Evolutionary conservation across 2,888 invertebrate species (phyloP).

Genomic region (Drosophila neutralis): DNA sequence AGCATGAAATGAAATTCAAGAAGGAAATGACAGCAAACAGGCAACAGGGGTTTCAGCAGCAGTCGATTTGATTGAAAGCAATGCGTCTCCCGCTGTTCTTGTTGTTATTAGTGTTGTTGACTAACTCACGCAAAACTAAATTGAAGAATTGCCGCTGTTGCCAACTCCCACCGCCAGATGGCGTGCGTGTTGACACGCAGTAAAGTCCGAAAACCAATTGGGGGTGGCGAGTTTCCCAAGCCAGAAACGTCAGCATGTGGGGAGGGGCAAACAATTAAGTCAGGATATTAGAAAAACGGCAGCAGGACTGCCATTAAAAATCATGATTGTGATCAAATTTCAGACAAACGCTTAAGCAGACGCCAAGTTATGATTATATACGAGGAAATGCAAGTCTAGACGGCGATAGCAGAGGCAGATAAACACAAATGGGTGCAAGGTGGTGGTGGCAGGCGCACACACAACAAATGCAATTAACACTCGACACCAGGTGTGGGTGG

Average conservation of each 20-base stretch:
- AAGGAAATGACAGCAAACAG: slow-evolving; percentile 35
- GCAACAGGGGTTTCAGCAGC: not conserved
- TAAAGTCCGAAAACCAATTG: slow-evolving; percentile 21
- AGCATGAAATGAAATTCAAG: slow-evolving; percentile 62
- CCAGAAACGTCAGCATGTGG: not conserved
- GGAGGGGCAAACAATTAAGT: slow-evolving; percentile 49
- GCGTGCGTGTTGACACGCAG: slow-evolving; percentile 57
- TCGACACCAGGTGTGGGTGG: slow-evolving; percentile 31
- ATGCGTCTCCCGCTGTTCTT: slow-evolving; percentile 39
- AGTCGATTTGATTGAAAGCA: slow-evolving; percentile 28
- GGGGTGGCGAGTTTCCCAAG: slow-evolving; percentile 1
- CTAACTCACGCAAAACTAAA: slow-evolving; percentile 44
- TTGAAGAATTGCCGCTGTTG: slow-evolving; percentile 24
- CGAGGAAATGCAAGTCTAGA: slow-evolving; percentile 68
- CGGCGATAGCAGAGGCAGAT: slow-evolving; percentile 38
- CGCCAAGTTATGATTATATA: slow-evolving; percentile 34
- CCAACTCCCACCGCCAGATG: slow-evolving; percentile 53
- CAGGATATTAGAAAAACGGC: slow-evolving; percentile 64
- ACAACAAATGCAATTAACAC: slow-evolving; percentile 51
- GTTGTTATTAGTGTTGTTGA: slow-evolving; percentile 44
- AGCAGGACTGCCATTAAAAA: slow-evolving; percentile 53
- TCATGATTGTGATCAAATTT: slow-evolving; percentile 48
- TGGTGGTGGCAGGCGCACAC: slow-evolving; percentile 20
- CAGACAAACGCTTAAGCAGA: slow-evolving; percentile 40
- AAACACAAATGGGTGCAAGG: slow-evolving; percentile 25